Conservation (phyloP, 2,797 vertebrate species). For the Hylomyscus alleni region DNA sequence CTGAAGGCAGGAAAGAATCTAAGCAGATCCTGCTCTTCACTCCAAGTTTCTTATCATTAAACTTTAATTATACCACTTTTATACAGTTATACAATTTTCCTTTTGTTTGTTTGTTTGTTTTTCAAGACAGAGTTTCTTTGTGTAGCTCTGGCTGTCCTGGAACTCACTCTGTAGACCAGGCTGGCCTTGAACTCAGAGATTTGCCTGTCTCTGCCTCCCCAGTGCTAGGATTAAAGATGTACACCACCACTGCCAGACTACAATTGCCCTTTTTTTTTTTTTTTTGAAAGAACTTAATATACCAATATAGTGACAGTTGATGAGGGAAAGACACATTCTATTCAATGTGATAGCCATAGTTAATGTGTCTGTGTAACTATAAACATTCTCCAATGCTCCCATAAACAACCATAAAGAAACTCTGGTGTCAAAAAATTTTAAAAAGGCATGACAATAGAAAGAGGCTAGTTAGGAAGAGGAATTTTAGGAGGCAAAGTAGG, state of each 20-base stretch:
- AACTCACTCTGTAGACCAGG: too few relatives aligned
- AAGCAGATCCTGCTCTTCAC: not conserved
- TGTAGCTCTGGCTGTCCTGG: too few relatives aligned
- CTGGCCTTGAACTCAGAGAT: too few relatives aligned
- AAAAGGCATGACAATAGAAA: not conserved
- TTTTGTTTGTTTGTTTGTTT: too few relatives aligned
- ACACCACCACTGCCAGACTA: too few relatives aligned
- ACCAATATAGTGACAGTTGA: not conserved
- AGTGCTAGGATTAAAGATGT: too few relatives aligned
- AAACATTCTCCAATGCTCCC: not conserved
- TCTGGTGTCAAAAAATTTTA: not conserved
- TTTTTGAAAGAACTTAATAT: not conserved
- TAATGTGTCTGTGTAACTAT: not conserved
- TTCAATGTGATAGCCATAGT: not conserved
- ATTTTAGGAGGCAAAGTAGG: not conserved
- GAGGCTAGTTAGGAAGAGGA: not conserved
- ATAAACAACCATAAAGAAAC: not conserved
- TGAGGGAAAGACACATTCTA: not conserved
- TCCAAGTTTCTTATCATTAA: not conserved
- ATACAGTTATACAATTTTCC: not conserved
- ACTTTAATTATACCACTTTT: not conserved
- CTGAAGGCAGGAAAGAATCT: not conserved
- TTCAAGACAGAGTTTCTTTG: too few relatives aligned
- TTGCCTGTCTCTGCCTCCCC: too few relatives aligned
- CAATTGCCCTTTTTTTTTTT: too few relatives aligned